Evolutionary conservation across 2,888 invertebrate genomes (phyloP).

Genomic region (Xylophagus ater): DNA sequence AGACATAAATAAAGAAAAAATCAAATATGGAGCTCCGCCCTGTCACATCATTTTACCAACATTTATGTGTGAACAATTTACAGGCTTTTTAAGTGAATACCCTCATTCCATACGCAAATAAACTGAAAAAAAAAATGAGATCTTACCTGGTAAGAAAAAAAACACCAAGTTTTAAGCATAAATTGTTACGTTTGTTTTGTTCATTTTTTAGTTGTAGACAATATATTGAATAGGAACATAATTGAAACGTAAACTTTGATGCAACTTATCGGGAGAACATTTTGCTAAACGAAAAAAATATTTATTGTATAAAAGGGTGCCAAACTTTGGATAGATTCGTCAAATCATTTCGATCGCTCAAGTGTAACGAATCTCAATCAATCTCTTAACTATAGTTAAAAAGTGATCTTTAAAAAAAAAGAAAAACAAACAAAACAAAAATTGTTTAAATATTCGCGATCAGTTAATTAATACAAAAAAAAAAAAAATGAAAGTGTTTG

Average conservation of each 20-base stretch:
- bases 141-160: constrained; percentile 1
- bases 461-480: too few species aligned
- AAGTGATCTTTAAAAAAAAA: too few species aligned
- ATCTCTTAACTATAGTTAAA: too few species aligned
- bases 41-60: constrained; percentile 1
- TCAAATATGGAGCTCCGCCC: constrained; percentile 20
- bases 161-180: constrained; percentile 1
- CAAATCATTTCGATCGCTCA: constrained; percentile 36
- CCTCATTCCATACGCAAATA: constrained; percentile 12
- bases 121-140: neutral
- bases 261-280: too few species aligned
- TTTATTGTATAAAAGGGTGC: constrained; percentile 35
- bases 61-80: too few species aligned
- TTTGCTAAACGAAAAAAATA: too few species aligned
- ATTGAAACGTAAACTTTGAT: neutral
- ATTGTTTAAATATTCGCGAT: too few species aligned
- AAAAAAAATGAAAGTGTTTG: constrained; percentile 41
- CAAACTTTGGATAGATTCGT: constrained; percentile 32
- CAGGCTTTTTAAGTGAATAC: constrained; percentile 19
- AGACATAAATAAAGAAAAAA: constrained; percentile 5
- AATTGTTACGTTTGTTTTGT: neutral
- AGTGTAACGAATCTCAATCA: constrained; percentile 30
- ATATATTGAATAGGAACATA: neutral
- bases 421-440: too few species aligned
- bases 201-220: neutral